Conservation (phyloP, 2,113 vertebrate species). For the Amblyopsis rosae region DNA sequence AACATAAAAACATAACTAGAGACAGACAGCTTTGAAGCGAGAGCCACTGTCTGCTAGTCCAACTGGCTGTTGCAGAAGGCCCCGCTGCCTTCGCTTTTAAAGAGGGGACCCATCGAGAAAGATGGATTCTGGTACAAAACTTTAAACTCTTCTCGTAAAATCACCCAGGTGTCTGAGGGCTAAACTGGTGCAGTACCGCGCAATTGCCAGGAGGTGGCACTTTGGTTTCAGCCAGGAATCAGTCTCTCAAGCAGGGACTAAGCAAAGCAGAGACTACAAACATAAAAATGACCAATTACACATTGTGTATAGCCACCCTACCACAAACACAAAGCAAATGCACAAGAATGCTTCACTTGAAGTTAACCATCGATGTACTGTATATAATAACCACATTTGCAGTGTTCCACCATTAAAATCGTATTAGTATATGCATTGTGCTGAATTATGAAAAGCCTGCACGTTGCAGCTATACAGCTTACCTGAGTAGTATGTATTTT, state of each 20-base stretch:
- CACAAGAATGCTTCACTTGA: slow-evolving; percentile 12
- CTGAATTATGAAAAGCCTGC: slow-evolving; percentile 4
- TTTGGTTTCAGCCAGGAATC: slow-evolving; percentile 71
- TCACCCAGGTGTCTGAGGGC: slow-evolving; percentile 48
- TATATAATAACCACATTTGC: slow-evolving; percentile 34
- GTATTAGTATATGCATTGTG: neutral
- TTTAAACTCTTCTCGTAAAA: slow-evolving; percentile 40
- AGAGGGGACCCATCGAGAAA: slow-evolving; percentile 41
- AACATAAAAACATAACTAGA: neutral
- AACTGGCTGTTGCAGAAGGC: slow-evolving; percentile 71
- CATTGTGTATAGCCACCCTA: slow-evolving; percentile 4
- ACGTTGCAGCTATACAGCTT: slow-evolving; percentile 5
- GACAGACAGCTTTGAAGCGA: slow-evolving; percentile 47
- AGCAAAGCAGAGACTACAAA: slow-evolving; percentile 43
- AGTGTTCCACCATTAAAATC: slow-evolving; percentile 6
- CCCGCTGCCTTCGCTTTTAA: slow-evolving; percentile 37
- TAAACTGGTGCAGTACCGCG: slow-evolving; percentile 41
- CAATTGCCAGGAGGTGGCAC: slow-evolving; percentile 77
- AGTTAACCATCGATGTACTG: slow-evolving; percentile 23
- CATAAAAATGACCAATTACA: slow-evolving; percentile 49
- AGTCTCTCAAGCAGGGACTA: slow-evolving; percentile 5
- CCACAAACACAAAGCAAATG: slow-evolving; percentile 9
- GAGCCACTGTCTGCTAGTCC: slow-evolving; percentile 52
- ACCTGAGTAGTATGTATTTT: neutral
- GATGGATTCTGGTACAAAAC: slow-evolving; percentile 42